Evolutionary conservation across 2,888 invertebrate genomes (phyloP).

Genomic region (Leptura quadrifasciata): DNA sequence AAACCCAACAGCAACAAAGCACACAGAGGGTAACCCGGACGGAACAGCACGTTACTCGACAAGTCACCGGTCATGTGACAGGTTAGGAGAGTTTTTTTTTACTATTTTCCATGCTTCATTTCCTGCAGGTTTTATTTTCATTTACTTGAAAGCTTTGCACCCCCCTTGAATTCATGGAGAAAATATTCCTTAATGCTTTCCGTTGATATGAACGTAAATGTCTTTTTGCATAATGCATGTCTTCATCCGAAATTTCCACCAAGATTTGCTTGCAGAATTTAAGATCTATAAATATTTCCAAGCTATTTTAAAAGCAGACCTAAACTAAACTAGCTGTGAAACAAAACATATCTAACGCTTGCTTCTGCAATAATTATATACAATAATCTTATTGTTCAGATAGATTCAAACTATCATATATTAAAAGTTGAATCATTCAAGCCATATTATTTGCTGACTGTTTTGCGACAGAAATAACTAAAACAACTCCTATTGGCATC

Average conservation of each 20-base stretch:
- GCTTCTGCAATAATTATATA: neutral
- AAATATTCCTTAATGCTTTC: conserved; percentile 18
- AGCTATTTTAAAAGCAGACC: neutral
- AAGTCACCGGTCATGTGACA: conserved; percentile 84
- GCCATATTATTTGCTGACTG: neutral
- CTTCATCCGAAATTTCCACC: conserved; percentile 27
- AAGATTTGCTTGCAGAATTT: conserved; percentile 23
- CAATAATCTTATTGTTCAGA: neutral
- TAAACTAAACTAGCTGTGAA: neutral
- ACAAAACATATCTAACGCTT: neutral
- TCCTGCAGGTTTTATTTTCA: conserved; percentile 25
- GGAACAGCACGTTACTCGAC: conserved; percentile 87
- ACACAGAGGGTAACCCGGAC: conserved; percentile 80
- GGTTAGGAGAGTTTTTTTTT: conserved; percentile 73
- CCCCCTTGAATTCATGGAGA: neutral
- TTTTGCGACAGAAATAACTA: neutral
- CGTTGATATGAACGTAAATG: conserved; percentile 12
- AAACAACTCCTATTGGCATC: conserved; percentile 31
- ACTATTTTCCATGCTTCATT: conserved; percentile 40
- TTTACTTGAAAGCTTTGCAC: conserved; percentile 14
- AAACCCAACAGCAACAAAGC: conserved; percentile 72
- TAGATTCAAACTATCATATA: neutral
- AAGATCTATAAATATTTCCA: neutral
- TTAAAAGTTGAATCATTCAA: neutral
- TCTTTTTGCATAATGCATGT: conserved; percentile 29